Evolutionary conservation across 2,797 vertebrate species (phyloP).

Genomic region (Pristis pectinata): DNA sequence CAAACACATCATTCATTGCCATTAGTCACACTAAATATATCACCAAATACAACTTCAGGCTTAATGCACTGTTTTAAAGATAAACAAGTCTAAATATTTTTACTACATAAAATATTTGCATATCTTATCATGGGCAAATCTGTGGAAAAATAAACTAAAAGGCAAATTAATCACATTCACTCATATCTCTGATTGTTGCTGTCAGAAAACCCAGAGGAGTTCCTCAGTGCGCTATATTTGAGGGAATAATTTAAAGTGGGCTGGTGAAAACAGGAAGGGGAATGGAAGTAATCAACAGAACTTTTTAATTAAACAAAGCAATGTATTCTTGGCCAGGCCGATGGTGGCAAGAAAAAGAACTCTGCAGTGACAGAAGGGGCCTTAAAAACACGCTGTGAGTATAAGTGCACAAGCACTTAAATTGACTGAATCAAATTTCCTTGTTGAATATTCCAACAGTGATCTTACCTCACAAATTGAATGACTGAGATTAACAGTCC

Average conservation of each 20-base stretch:
- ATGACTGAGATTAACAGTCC: neutral
- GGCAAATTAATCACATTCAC: neutral
- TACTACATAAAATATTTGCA: neutral
- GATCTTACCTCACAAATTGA: neutral
- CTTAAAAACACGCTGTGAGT: neutral
- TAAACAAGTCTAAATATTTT: neutral
- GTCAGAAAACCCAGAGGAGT: neutral
- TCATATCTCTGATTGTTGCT: neutral
- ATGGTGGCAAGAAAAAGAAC: neutral
- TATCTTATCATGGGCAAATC: neutral
- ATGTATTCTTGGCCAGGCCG: neutral
- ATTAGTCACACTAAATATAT: neutral
- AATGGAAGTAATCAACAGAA: neutral
- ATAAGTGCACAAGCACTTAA: neutral
- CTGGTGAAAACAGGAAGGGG: neutral
- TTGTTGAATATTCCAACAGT: neutral
- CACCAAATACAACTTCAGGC: neutral
- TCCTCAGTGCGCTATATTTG: neutral
- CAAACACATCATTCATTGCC: neutral
- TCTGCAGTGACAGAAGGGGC: neutral
- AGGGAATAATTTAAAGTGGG: neutral
- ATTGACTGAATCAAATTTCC: neutral
- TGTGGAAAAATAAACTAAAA: neutral
- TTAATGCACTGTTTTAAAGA: neutral
- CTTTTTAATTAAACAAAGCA: neutral